These are phyloP conservation scores for Drosophila percnosoma DNA, from an alignment of 2,888 invertebrate genomes.

Conservation along the genomic window DNA sequence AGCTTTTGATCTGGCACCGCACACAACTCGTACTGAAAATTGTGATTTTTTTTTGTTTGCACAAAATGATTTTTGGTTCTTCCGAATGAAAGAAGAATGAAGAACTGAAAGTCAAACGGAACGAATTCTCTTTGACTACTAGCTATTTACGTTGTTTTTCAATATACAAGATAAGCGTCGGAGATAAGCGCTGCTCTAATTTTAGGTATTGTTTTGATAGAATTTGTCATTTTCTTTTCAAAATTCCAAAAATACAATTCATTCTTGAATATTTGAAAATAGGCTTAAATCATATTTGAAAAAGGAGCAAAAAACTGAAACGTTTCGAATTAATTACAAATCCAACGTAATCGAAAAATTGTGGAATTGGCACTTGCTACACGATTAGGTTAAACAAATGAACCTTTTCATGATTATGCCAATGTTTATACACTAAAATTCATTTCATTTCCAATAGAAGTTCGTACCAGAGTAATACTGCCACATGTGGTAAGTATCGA, in stretches of 20 bases:
- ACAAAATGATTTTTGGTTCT: background rate
- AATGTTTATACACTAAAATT: background rate
- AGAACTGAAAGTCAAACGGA: background rate
- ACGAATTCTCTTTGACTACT: background rate
- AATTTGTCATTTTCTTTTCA: too few species aligned
- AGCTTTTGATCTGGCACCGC: background rate
- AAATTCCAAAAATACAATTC: too few species aligned
- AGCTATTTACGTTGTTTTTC: background rate
- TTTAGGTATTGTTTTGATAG: too few species aligned
- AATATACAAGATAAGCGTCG: background rate
- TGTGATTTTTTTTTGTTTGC: background rate
- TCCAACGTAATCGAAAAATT: background rate
- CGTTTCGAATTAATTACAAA: background rate
- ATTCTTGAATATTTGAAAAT: background rate
- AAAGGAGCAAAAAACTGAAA: too few species aligned
- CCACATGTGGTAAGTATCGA: slow-evolving; percentile 29
- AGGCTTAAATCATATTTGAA: too few species aligned
- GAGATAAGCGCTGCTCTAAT: background rate
- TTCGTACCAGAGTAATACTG: background rate
- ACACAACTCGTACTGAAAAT: background rate
- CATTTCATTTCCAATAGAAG: background rate
- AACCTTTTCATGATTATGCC: background rate
- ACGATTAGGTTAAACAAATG: background rate
- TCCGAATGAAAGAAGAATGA: too few species aligned
- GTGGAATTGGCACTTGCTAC: background rate